Evolutionary conservation across 2,797 vertebrate species (phyloP).

Genomic region (Diglossa cyanea): DNA sequence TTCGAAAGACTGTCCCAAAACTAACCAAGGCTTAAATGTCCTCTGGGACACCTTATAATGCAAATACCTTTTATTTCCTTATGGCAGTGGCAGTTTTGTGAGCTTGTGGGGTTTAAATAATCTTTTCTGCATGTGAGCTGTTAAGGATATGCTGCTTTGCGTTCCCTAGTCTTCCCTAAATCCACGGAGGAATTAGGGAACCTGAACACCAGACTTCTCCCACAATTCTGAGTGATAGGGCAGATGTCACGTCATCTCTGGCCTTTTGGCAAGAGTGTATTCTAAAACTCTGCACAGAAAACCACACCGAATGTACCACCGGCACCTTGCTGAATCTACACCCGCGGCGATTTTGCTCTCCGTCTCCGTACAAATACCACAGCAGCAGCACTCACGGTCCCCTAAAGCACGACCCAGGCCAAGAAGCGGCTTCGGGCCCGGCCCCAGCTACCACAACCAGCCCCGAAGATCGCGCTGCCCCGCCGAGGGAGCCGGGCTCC

Average conservation of each 20-base stretch:
- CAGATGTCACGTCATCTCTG: not conserved
- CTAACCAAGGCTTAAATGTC: fast-evolving
- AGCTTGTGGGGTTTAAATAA: not conserved
- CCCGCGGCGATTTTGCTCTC: fast-evolving
- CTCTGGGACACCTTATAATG: not conserved
- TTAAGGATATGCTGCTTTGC: fast-evolving
- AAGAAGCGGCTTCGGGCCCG: no score
- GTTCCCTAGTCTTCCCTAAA: not conserved
- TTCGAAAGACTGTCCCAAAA: not conserved
- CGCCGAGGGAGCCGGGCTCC: not conserved
- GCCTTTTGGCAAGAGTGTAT: not conserved
- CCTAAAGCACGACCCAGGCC: fast-evolving
- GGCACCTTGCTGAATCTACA: not conserved
- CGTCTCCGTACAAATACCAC: not conserved
- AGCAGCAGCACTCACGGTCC: not conserved
- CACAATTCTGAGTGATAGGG: fast-evolving
- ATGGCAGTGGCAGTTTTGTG: not conserved
- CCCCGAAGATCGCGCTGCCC: not conserved
- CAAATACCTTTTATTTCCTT: not conserved
- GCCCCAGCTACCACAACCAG: not conserved
- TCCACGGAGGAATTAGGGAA: fast-evolving
- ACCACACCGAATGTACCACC: fast-evolving
- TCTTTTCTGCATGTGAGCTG: not conserved
- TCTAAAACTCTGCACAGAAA: not conserved
- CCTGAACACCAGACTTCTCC: not conserved